Conservation (phyloP, 2,797 vertebrate species). For the Aphelocoma californica region DNA sequence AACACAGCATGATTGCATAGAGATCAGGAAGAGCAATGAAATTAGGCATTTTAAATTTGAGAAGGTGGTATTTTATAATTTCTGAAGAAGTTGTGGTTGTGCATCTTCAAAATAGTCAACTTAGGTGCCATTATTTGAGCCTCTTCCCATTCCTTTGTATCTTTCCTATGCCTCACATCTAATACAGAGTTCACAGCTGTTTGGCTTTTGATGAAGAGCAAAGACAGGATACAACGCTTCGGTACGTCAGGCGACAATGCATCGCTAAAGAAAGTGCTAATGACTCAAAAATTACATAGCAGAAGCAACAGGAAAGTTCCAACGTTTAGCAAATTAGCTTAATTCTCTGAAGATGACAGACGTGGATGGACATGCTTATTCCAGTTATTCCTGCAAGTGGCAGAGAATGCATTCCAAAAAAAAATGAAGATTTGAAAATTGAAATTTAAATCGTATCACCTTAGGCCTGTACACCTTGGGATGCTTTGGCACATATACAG, state of each 20-base stretch:
- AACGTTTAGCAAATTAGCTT: not conserved
- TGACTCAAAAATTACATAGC: not conserved
- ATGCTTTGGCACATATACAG: not conserved
- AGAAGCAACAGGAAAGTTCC: not conserved
- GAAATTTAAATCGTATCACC: not conserved
- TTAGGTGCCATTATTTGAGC: not conserved
- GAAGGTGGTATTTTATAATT: not conserved
- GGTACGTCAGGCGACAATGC: not conserved
- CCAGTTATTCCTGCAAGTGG: not conserved
- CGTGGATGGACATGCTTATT: not conserved
- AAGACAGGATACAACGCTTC: not conserved
- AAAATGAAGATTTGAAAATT: not conserved
- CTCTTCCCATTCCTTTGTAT: not conserved
- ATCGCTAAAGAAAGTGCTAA: not conserved
- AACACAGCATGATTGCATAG: not conserved
- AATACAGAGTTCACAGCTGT: not conserved
- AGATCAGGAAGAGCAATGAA: not conserved
- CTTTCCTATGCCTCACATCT: not conserved
- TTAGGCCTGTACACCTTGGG: not conserved
- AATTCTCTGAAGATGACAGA: not conserved
- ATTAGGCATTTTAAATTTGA: not conserved
- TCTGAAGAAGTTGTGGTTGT: not conserved
- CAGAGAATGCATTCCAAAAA: not conserved
- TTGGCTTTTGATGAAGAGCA: conserved; percentile 1
- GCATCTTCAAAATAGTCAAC: not conserved